These are phyloP conservation scores for Seira musarum DNA, from an alignment of 2,888 invertebrate genomes.

Conservation along the genomic window DNA sequence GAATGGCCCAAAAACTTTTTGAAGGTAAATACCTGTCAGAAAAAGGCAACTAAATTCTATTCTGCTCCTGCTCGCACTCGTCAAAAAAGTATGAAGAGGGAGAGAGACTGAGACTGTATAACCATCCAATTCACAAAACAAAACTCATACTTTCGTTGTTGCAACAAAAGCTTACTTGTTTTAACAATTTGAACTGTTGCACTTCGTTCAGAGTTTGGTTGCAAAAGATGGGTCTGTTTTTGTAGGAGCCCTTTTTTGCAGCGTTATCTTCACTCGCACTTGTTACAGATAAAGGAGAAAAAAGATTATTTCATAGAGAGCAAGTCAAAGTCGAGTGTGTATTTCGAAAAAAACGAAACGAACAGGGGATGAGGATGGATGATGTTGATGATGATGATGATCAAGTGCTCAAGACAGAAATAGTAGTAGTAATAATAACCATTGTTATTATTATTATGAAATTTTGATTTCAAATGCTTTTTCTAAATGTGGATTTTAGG, in stretches of 20 bases:
- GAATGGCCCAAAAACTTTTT: conserved; percentile 10
- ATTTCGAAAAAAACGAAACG: conserved; percentile 50
- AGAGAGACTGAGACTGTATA: not conserved
- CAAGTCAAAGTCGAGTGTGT: not conserved
- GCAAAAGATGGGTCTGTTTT: not conserved
- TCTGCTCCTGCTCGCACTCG: conserved; percentile 21
- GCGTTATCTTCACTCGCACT: conserved; percentile 19
- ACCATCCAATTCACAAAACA: too few relatives aligned
- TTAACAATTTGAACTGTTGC: conserved; percentile 5
- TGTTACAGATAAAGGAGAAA: conserved; percentile 33
- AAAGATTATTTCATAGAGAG: conserved; percentile 30
- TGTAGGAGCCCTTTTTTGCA: not conserved
- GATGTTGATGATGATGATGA: not conserved
- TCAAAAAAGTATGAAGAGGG: conserved; percentile 31
- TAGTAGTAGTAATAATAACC: conserved; percentile 5
- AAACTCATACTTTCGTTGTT: not conserved
- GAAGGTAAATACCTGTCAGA: conserved; percentile 24
- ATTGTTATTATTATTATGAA: conserved; percentile 39
- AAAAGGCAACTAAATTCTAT: conserved; percentile 13
- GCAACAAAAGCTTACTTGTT: not conserved
- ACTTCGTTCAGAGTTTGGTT: not conserved
- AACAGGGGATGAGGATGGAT: not conserved
- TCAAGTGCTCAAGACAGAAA: conserved; percentile 31
- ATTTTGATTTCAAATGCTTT: conserved; percentile 24
- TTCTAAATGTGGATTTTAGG: conserved; percentile 12